Percentiles rank a stretch among this genome's conserved stretches.
phyloP scores from a whole-genome alignment of 2,888 invertebrate species.

The Drosophila acutilabella region DNA sequence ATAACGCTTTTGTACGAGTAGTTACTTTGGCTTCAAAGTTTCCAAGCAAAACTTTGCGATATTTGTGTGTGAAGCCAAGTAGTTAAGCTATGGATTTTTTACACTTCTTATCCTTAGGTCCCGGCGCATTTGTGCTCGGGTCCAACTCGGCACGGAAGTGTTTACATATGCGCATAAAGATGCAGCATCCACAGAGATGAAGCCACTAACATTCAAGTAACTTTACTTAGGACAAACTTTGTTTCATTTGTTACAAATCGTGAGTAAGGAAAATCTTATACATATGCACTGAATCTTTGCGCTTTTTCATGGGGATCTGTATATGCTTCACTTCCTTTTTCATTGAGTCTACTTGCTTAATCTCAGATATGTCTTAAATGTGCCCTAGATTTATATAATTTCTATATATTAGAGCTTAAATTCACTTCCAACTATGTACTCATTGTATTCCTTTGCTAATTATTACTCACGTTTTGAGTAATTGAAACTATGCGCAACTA shows the following conservation, averaged over 20 bases:
- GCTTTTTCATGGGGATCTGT: too few species aligned
- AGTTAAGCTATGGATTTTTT: slow-evolving; percentile 58
- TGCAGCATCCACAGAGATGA: slow-evolving; percentile 43
- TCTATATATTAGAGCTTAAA: too few species aligned
- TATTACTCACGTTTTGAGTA: neutral
- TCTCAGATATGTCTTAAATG: neutral
- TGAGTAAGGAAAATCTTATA: slow-evolving; percentile 29
- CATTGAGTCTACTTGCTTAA: neutral
- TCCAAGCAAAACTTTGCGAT: slow-evolving; percentile 48
- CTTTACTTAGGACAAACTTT: slow-evolving; percentile 55
- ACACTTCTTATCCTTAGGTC: slow-evolving; percentile 32
- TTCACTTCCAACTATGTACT: neutral
- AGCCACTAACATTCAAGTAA: slow-evolving; percentile 6
- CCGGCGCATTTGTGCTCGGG: slow-evolving; percentile 32
- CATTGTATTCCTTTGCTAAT: neutral
- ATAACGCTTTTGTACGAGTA: slow-evolving; percentile 60
- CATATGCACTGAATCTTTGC: neutral
- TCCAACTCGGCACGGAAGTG: slow-evolving; percentile 65
- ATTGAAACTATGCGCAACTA: slow-evolving; percentile 3
- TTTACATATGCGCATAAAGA: slow-evolving; percentile 81
- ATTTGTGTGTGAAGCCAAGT: slow-evolving; percentile 38
- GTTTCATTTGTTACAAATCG: slow-evolving; percentile 67
- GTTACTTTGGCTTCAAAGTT: slow-evolving; percentile 41
- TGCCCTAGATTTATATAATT: too few species aligned
- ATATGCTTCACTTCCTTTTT: too few species aligned